Evolutionary conservation across 1,140 invertebrate genomes (phyloP), one percentile per base, ranked within the genome.

Genomic region (Neotoxoptera formosana): DNA sequence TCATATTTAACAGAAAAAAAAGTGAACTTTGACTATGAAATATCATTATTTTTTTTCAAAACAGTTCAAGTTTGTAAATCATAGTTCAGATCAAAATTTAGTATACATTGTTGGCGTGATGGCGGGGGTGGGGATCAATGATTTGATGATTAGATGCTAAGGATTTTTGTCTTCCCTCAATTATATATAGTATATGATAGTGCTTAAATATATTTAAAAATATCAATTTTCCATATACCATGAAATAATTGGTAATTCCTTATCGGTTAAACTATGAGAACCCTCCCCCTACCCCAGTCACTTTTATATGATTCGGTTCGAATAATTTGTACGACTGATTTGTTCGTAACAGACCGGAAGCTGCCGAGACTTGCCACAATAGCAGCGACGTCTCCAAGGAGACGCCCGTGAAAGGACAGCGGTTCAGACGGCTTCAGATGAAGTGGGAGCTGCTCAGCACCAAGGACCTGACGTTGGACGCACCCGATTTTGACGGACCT

Each of bases 401-500:
- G 34, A 93, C 25, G 2, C 91, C 81, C 1, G 81, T 93, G 30
- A 81, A 93, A 93, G 76, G 91, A 6, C 84, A 93, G 30, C 51
- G 91, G 9, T 93, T 93, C 30, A 93, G 81, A 60, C 84, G 91
- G 56, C 95, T 98, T 53, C 98, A 98, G 94, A 96, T 97, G 95
- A 98, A 98, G 95, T 98, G 98, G 98, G 98, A 98, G 95, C 96
- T 97, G 95, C 96, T 98, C 93, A 96, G 96, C 94, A 95, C 96
- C 56, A 95, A 96, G 94, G 96, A 96, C 9, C 45, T 87, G 48
- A 93, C 91, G 9, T 48, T 93, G 2, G 47, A 91, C 30, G 93
- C 93, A 20, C 93, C 93, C 2, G 67, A 84, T 56, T 94, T 91
- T 93, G 91, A 91, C 67, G 51, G 47, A 34, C 91, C 91, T 41